A percentile compares a stretch with the other conserved stretches of the same genome.
phyloP scores from a whole-genome alignment of 2,888 invertebrate species.

The Hydraecia micacea region DNA sequence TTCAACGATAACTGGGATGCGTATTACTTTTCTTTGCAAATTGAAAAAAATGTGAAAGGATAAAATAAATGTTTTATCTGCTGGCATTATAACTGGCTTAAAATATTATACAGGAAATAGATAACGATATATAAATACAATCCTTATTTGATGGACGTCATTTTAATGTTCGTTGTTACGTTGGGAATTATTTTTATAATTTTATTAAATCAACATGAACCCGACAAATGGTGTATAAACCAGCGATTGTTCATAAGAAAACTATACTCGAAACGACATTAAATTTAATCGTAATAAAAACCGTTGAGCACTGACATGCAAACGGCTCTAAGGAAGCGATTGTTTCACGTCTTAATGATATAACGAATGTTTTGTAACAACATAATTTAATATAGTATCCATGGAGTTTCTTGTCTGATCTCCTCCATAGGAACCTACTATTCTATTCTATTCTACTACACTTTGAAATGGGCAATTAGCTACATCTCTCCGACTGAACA shows the following conservation, averaged over 20 bases:
- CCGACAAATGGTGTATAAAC: background rate
- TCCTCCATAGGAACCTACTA: background rate
- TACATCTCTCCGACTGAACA: background rate
- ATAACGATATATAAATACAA: background rate
- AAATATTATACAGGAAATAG: constrained; percentile 6
- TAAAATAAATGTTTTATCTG: background rate
- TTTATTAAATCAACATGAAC: background rate
- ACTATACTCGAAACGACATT: no score
- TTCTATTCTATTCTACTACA: background rate
- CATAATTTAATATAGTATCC: background rate
- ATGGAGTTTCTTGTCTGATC: background rate
- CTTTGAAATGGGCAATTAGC: background rate
- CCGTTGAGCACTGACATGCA: background rate
- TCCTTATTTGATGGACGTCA: background rate
- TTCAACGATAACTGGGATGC: constrained; percentile 9
- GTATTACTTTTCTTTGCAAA: constrained; percentile 19
- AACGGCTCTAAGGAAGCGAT: no score
- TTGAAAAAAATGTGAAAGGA: background rate
- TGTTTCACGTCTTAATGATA: background rate
- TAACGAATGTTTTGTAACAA: background rate
- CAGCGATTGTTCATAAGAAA: background rate
- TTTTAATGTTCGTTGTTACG: background rate
- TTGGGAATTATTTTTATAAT: background rate
- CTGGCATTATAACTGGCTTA: background rate
- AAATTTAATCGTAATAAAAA: background rate